Evolutionary conservation across 2,113 vertebrate genomes (phyloP).

Genomic region (Andinoacara biseriatus): DNA sequence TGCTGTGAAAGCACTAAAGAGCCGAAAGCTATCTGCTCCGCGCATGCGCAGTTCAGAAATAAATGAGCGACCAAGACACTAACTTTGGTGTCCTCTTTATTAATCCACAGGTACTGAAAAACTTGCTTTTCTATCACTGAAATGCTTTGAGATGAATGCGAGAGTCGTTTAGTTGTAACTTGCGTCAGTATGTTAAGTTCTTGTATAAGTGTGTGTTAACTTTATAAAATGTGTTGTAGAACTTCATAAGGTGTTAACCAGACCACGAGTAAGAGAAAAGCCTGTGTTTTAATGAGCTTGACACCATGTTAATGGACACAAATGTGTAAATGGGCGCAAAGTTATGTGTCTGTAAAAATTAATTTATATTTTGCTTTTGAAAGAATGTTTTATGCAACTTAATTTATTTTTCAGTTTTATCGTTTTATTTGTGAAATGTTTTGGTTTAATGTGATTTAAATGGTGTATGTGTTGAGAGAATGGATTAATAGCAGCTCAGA

Average conservation of each 20-base stretch:
- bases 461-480: too few species aligned
- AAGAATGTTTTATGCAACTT: too few species aligned
- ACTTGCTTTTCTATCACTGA: background rate
- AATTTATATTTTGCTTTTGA: too few species aligned
- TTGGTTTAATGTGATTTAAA: too few species aligned
- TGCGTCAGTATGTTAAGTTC: background rate
- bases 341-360: too few species aligned
- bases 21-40: too few species aligned
- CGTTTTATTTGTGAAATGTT: too few species aligned
- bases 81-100: background rate
- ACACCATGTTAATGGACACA: background rate
- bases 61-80: background rate
- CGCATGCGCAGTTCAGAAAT: background rate
- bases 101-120: background rate
- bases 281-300: background rate
- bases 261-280: background rate
- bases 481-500: too few species aligned
- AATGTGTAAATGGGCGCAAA: too few species aligned
- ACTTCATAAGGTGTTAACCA: background rate
- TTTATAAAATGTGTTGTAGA: background rate
- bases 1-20: background rate
- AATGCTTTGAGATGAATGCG: accelerated
- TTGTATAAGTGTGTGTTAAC: background rate
- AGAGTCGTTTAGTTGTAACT: background rate
- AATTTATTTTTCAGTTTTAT: too few species aligned